Conservation (phyloP, 1,140 invertebrate genomes). For the Cyclina sinensis region DNA sequence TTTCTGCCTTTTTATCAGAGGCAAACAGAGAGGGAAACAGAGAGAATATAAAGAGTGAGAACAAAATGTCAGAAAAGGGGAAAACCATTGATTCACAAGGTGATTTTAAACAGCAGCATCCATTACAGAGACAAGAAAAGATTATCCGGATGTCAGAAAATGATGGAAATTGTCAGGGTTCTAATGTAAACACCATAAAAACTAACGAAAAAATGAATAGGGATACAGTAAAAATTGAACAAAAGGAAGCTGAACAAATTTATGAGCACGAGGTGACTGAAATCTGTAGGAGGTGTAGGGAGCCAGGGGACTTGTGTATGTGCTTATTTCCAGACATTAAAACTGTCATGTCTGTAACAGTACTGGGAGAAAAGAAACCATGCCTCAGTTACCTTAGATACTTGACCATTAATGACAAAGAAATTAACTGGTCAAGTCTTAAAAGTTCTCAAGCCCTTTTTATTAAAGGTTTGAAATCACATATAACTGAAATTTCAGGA, state of each 20-base stretch:
- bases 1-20: neutral
- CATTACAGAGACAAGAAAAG: neutral
- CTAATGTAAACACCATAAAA: no score
- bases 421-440: conserved; percentile 15
- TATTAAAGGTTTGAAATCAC: neutral
- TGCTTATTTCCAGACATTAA: conserved; percentile 17
- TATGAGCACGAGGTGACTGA: neutral
- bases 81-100: neutral
- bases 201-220: neutral
- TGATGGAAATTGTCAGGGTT: neutral
- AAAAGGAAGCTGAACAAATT: neutral
- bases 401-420: conserved; percentile 22
- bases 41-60: neutral
- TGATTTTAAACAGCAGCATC: neutral
- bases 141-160: neutral
- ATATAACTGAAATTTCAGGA: neutral
- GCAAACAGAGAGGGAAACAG: neutral
- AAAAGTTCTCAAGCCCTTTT: conserved; percentile 45
- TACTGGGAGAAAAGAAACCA: neutral
- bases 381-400: neutral
- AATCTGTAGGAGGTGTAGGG: conserved; percentile 30
- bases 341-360: neutral
- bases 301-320: conserved; percentile 7
- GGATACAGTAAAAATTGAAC: no score
- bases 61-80: neutral